Evolutionary conservation across 2,797 vertebrate genomes (phyloP).

Genomic region (Spinus pinus): DNA sequence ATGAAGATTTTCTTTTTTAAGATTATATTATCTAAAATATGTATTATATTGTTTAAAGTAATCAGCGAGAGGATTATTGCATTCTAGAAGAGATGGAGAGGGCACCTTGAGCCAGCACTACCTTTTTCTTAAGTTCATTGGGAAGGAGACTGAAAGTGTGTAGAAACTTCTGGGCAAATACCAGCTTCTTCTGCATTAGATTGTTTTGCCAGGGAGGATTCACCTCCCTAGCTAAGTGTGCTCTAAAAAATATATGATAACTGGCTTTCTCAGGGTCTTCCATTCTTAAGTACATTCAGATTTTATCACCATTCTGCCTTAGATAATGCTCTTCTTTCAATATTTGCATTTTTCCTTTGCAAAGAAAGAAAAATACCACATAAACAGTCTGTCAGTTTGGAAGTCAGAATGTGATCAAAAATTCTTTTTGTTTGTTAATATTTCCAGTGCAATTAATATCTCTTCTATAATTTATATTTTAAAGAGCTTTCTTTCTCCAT

Average conservation of each 20-base stretch:
- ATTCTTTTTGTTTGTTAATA: not conserved
- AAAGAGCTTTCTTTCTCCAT: not conserved
- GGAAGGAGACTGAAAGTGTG: not conserved
- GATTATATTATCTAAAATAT: not conserved
- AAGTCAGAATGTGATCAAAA: not conserved
- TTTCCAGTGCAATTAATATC: not conserved
- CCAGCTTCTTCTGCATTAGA: not conserved
- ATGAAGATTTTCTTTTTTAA: not conserved
- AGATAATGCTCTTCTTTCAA: not conserved
- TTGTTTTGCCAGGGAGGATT: not conserved
- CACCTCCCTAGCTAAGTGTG: not conserved
- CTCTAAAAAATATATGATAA: not conserved
- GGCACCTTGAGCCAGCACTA: not conserved
- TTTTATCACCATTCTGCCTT: not conserved
- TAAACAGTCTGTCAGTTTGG: not conserved
- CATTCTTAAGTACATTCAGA: not conserved
- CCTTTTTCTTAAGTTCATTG: not conserved
- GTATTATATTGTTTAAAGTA: not conserved
- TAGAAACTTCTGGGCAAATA: not conserved
- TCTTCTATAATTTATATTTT: not conserved
- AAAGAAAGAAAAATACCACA: not conserved
- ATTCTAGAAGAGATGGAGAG: not conserved
- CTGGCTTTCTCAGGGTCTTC: not conserved
- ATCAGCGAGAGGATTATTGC: not conserved
- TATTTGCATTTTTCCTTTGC: not conserved